These are phyloP conservation scores for Diphyllodes magnificus DNA, from an alignment of 2,113 vertebrate genomes.

Conservation along the genomic window DNA sequence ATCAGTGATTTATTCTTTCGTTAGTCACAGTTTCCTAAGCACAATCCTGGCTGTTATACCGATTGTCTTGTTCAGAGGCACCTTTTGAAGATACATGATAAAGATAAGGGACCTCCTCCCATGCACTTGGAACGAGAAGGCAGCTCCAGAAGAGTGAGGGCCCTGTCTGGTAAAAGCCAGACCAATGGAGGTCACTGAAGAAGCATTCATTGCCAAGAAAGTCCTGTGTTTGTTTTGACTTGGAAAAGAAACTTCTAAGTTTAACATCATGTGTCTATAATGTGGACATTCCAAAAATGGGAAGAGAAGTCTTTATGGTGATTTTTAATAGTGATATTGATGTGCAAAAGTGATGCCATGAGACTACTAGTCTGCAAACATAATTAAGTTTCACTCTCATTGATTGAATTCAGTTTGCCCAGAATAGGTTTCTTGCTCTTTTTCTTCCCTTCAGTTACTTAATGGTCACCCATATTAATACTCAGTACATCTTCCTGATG, in stretches of 20 bases:
- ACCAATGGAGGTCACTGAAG: background rate
- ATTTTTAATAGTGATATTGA: background rate
- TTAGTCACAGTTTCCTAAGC: slow-evolving; percentile 23
- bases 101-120: slow-evolving; percentile 29
- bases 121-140: background rate
- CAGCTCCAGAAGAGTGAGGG: background rate
- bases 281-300: background rate
- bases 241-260: slow-evolving; percentile 4
- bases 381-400: background rate
- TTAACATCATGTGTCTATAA: background rate
- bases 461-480: background rate
- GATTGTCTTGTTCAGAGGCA: background rate
- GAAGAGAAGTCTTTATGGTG: background rate
- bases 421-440: background rate
- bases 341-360: background rate
- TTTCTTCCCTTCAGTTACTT: background rate
- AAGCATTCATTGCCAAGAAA: background rate
- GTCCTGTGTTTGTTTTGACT: slow-evolving; percentile 9
- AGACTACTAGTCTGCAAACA: background rate
- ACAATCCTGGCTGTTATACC: background rate
- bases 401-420: background rate
- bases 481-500: background rate
- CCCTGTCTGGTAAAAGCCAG: background rate
- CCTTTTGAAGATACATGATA: slow-evolving; percentile 32
- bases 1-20: slow-evolving; percentile 1